Base-by-base conservation (phyloP, 2,888 invertebrate species). In the Palloptera scutellata region DNA sequence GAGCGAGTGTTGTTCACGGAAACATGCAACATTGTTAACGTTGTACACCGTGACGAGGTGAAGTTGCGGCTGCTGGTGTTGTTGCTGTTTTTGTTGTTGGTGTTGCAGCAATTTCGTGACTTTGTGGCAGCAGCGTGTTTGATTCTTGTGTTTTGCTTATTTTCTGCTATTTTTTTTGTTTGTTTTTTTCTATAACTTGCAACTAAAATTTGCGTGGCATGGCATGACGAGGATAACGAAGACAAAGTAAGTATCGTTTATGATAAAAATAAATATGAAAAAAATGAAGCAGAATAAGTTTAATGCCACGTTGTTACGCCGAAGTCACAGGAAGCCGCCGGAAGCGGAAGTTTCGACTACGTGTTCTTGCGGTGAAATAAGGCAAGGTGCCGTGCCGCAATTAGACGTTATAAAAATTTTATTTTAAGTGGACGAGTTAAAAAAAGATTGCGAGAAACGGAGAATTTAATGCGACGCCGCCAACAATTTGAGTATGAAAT, bases 121-220 rank as follows among this genome's bases (percentile, higher is more conserved):
- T 64, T 64, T 64, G 57, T 45, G 68, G 60, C 42, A 59, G 55
- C 66, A 19, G 30, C 63, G 30, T 20, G 20, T 60, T 55, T 19
- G 53, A 19, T 10, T 15, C 40, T 51, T n/a, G n/a, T n/a, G n/a
- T n/a, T n/a, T 64, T 51, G 67, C 66, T 55, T 13, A 17, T 51
- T 61, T 72, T 76, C 67, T 72, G 73, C 51, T 58, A 20, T 1
- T 11, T 45, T 45, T 48, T 48, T 48, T 48, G 9, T 13, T 48
- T 48, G 8, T 13, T 48, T n/a, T 48, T 48, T 48, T 48, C 10
- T 9, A 11, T 48, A 15, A 15, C n/a, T 48, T 48, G 30, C 30
- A 30, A 64, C 59, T 59, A 42, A 41, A 59, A 64, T 64, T 64
- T 64, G 64, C 64, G 59, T 59, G 57, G 51, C 64, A 58, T 13